Percentiles rank a stretch among this genome's conserved stretches.
Evolutionary conservation across 2,797 vertebrate genomes (phyloP).

Genomic region (Eulemur coronatus): DNA sequence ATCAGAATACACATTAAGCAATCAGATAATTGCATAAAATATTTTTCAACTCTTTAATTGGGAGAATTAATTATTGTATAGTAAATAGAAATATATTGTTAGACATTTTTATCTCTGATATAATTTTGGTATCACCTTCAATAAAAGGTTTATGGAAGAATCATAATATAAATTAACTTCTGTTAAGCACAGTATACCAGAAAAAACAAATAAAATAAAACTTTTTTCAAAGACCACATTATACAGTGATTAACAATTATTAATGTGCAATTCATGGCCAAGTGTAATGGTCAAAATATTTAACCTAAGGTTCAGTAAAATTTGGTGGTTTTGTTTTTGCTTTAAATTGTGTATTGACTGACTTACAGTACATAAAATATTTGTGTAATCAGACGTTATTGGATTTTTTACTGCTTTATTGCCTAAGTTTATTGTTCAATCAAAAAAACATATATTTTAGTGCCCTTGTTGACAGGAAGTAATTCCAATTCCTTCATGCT

Average conservation of each 20-base stretch:
- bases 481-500: constrained; percentile 74
- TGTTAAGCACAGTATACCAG: background rate
- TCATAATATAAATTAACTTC: constrained; percentile 30
- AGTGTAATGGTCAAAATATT: constrained; percentile 58
- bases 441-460: constrained; percentile 77
- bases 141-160: constrained; percentile 34
- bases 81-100: background rate
- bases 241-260: constrained; percentile 56
- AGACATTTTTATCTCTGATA: constrained; percentile 30
- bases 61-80: constrained; percentile 1
- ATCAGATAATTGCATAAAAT: background rate
- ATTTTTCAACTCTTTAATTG: constrained; percentile 41
- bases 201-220: constrained; percentile 44
- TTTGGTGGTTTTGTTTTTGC: constrained; percentile 58
- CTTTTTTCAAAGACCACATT: constrained; percentile 4
- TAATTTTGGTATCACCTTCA: constrained; percentile 30
- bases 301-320: constrained; percentile 55
- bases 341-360: constrained; percentile 73
- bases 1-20: background rate
- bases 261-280: constrained; percentile 29
- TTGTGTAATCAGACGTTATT: constrained; percentile 75
- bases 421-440: constrained; percentile 79
- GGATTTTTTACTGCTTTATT: constrained; percentile 77
- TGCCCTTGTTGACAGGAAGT: constrained; percentile 72
- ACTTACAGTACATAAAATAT: constrained; percentile 76